Percentiles rank a stretch among this genome's conserved stretches.
phyloP scores from a whole-genome alignment of 2,113 vertebrate genomes.

The Petaurus breviceps region DNA sequence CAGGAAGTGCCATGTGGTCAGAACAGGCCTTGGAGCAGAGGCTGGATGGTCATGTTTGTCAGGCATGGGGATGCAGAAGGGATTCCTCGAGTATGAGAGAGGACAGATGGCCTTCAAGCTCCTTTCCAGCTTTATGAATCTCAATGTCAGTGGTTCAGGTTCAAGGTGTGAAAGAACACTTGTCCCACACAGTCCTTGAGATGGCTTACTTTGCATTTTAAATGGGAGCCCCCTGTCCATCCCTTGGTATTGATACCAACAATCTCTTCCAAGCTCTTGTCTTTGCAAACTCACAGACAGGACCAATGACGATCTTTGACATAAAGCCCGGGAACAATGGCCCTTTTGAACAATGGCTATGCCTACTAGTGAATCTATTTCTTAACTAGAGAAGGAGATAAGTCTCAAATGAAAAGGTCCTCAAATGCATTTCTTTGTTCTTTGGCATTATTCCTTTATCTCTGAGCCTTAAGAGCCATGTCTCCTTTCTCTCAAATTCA shows the following conservation, averaged over 20 bases:
- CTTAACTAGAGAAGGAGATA: constrained; percentile 29
- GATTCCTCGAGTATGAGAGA: not conserved
- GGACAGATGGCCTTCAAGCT: not conserved
- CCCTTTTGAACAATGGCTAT: constrained; percentile 6
- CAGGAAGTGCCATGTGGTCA: not conserved
- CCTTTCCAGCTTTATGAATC: not conserved
- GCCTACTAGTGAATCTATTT: constrained; percentile 1
- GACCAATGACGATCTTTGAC: not conserved
- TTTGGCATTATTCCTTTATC: constrained; percentile 61
- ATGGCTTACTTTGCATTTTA: not conserved
- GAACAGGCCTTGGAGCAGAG: not conserved
- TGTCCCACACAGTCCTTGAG: not conserved
- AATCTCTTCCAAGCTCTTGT: constrained; percentile 21
- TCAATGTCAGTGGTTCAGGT: not conserved
- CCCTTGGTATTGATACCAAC: not conserved
- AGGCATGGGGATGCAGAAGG: not conserved
- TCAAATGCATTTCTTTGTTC: constrained; percentile 54
- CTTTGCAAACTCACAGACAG: not conserved
- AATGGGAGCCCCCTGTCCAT: not conserved
- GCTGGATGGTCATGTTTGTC: not conserved
- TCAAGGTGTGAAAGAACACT: constrained; percentile 5
- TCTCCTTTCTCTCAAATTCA: constrained; percentile 17
- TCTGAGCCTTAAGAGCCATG: not conserved
- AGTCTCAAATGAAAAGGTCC: constrained; percentile 19
- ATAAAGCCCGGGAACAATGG: constrained; percentile 25